Conservation (phyloP, 2,888 invertebrate genomes). For the Gymnosoma rotundatum region DNA sequence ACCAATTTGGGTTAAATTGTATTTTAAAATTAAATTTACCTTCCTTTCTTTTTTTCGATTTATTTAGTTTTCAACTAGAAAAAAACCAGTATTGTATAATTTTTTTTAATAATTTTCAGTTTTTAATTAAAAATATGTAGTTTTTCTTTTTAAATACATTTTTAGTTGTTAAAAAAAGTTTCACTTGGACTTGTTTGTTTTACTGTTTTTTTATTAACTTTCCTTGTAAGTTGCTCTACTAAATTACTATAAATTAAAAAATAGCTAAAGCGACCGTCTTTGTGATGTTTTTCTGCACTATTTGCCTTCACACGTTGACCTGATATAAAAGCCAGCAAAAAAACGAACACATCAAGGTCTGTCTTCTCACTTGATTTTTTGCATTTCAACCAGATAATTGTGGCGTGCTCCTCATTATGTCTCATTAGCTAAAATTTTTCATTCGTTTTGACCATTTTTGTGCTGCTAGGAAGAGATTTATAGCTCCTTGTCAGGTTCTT, state of each 20-base stretch:
- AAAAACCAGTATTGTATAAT: too few relatives aligned
- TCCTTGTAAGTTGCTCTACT: too few relatives aligned
- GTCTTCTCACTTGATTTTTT: constrained; percentile 13
- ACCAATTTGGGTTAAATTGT: constrained; percentile 18
- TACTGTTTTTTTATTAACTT: too few relatives aligned
- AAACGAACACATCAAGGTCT: constrained; percentile 27
- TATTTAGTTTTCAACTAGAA: too few relatives aligned
- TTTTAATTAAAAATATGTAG: too few relatives aligned
- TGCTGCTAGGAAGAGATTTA: constrained; percentile 34
- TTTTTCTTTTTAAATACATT: not conserved
- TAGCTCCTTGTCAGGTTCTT: constrained; percentile 46
- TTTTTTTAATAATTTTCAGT: too few relatives aligned
- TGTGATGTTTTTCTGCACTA: constrained; percentile 42
- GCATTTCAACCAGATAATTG: not conserved
- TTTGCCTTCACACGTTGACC: constrained; percentile 46
- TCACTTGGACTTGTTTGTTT: too few relatives aligned
- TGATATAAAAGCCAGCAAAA: constrained; percentile 34
- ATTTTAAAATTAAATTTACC: constrained; percentile 6
- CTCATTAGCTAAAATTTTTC: constrained; percentile 39
- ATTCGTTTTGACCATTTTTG: constrained; percentile 23
- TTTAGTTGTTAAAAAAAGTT: constrained; percentile 1
- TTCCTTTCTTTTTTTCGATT: not conserved
- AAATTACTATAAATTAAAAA: constrained; percentile 57
- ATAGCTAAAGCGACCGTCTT: constrained; percentile 28
- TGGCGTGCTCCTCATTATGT: constrained; percentile 24